A percentile compares a stretch with the other conserved stretches of the same genome.
Conservation (phyloP, 2,113 vertebrate species). For the Capreolus pygargus region DNA sequence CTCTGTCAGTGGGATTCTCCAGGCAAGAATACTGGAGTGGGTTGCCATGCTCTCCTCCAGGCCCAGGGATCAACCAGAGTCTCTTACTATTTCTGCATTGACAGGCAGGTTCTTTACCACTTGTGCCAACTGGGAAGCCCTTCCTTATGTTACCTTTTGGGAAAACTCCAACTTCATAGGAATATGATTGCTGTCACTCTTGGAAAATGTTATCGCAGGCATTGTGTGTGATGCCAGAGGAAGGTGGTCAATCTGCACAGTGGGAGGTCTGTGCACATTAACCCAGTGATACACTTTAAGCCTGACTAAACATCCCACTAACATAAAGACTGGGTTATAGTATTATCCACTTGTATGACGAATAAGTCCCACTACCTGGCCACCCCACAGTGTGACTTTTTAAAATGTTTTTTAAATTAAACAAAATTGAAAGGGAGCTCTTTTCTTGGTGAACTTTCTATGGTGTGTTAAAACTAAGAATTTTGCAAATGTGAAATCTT, state of each 20-base stretch:
- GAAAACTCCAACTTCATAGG: background rate
- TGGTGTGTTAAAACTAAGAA: background rate
- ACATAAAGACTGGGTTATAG: background rate
- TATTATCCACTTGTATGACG: background rate
- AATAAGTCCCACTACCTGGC: background rate
- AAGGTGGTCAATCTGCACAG: background rate
- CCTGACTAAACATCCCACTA: background rate
- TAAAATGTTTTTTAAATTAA: background rate
- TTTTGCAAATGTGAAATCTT: background rate
- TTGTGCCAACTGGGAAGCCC: background rate
- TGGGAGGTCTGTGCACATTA: background rate
- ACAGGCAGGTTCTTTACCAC: background rate
- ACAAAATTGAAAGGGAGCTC: background rate
- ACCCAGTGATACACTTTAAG: background rate
- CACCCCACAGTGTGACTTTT: background rate
- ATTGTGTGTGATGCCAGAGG: background rate
- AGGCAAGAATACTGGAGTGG: background rate
- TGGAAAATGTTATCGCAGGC: background rate
- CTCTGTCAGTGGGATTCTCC: background rate
- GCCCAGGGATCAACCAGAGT: background rate
- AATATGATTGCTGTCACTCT: background rate
- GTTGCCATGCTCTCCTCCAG: background rate
- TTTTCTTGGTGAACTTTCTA: background rate
- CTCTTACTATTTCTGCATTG: background rate
- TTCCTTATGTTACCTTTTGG: background rate